Base-by-base conservation (phyloP, 2,888 invertebrate species). In the Drosophila aldrichi region DNA sequence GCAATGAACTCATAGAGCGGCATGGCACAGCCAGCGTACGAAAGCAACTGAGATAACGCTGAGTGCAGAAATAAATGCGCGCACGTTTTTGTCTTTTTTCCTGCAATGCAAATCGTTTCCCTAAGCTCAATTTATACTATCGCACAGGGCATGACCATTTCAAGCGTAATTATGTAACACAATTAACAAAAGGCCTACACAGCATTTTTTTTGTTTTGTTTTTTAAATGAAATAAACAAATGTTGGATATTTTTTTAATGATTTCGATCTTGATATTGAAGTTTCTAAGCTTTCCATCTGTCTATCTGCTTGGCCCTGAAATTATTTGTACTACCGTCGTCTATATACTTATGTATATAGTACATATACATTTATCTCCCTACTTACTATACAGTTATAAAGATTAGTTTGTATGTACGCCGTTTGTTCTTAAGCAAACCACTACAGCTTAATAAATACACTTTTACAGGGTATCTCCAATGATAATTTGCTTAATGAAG, bases 1-100 rank as follows among this genome's bases (percentile, higher is more conserved):
- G 38, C 43, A 29, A 73, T 12, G 25, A 80, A 10, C 29, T 81
- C 72, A 46, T 25, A 44, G 9, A 86, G n/a, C 12, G 83, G 20
- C 83, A 82, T 82, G 46, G 41, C 49, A 52, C n/a, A 16, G 36
- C 7, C 25, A 32, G 14, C 14, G n/a, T 12, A 48, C 51, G 67
- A 51, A 70, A 38, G 16, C 46, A 49, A 74, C 70, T 77, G 70
- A 34, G 59, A 63, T 74, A 68, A 73, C 54, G 34, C 38, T 9
- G 14, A 12, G 46, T 12, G 18, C 12, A 40, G 5, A 38, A 20
- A 20, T 20, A 56, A 20, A 16, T 32, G 16, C 48, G 41, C 6
- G 25, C 36, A 29, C 22, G 46, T 14, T 34, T 36, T 22, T 51
- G 29, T 57, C 36, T 22, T 22, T 22, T 20, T 32, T 9, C 43